Conservation (phyloP, 2,797 vertebrate species). For the Dipus sagitta region DNA sequence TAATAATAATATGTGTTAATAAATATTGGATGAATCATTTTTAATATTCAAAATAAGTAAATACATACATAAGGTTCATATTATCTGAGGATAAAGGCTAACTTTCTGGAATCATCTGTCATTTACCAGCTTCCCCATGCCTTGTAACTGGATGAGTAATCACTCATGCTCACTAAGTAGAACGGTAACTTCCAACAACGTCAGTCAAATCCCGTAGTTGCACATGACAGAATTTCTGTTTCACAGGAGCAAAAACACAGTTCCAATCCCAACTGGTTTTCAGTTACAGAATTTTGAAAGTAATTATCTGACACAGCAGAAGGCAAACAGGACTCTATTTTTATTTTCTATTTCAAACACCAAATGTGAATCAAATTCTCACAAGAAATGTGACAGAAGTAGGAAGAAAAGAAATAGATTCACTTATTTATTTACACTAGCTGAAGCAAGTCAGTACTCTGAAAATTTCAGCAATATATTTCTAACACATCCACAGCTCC, state of each 20-base stretch:
- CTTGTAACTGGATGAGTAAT: background rate
- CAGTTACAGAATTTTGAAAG: conserved; percentile 76
- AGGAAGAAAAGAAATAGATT: conserved; percentile 63
- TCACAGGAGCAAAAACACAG: conserved; percentile 67
- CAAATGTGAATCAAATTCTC: conserved; percentile 73
- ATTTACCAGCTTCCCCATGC: background rate
- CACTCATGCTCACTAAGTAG: background rate
- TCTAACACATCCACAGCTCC: background rate
- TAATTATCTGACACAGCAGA: conserved; percentile 81
- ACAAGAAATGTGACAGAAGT: conserved; percentile 69
- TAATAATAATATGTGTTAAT: background rate
- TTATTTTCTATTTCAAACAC: conserved; percentile 74
- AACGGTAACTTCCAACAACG: background rate
- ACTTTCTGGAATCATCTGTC: background rate
- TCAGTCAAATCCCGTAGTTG: background rate
- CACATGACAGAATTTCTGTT: conserved; percentile 66
- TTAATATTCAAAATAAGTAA: background rate
- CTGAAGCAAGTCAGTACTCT: background rate
- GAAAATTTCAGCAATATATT: background rate
- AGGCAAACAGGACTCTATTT: conserved; percentile 73
- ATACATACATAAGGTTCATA: background rate
- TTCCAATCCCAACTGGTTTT: conserved; percentile 53
- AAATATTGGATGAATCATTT: background rate
- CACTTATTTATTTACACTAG: conserved; percentile 60
- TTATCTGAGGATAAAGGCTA: background rate